Conservation (phyloP, 1,140 invertebrate genomes). For the Elymnias hypermnestra region DNA sequence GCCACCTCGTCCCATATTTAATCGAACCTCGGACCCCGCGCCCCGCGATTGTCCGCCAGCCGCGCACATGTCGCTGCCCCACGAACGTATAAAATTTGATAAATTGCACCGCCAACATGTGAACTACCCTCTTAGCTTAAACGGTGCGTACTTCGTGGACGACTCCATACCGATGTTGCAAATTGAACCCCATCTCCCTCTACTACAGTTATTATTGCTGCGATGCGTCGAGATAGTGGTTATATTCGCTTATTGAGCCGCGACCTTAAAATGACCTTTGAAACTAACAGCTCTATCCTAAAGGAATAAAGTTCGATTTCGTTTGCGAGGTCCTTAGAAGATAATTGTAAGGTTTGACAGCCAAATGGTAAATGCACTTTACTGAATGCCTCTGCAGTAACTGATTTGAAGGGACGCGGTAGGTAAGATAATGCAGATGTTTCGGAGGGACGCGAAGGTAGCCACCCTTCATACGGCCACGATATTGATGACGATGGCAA, state of each 20-base stretch:
- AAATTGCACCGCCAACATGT: conserved; percentile 70
- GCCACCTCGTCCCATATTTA: conserved; percentile 67
- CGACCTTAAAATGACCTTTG: conserved; percentile 22
- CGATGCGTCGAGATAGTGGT: conserved; percentile 24
- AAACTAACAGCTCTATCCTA: not conserved
- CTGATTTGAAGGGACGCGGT: conserved; percentile 47
- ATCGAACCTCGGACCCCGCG: conserved; percentile 35
- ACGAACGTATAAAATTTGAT: conserved; percentile 72
- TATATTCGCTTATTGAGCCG: conserved; percentile 39
- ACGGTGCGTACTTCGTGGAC: conserved; percentile 43
- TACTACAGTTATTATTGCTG: conserved; percentile 19
- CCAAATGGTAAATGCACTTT: conserved; percentile 63
- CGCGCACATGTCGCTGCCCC: conserved; percentile 66
- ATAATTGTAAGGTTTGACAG: conserved; percentile 51
- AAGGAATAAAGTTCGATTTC: conserved; percentile 13
- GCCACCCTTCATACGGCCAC: conserved; percentile 36
- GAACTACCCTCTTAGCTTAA: conserved; percentile 73
- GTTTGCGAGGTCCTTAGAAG: conserved; percentile 13
- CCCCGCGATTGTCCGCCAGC: conserved; percentile 58
- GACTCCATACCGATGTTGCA: conserved; percentile 3
- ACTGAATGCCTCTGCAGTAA: conserved; percentile 55
- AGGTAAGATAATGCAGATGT: conserved; percentile 73
- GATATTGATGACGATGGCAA: conserved; percentile 58
- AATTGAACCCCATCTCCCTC: conserved; percentile 17
- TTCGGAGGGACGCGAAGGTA: conserved; percentile 33